Evolutionary conservation across 2,888 invertebrate genomes (phyloP).

Genomic region (Lymantria dispar): DNA sequence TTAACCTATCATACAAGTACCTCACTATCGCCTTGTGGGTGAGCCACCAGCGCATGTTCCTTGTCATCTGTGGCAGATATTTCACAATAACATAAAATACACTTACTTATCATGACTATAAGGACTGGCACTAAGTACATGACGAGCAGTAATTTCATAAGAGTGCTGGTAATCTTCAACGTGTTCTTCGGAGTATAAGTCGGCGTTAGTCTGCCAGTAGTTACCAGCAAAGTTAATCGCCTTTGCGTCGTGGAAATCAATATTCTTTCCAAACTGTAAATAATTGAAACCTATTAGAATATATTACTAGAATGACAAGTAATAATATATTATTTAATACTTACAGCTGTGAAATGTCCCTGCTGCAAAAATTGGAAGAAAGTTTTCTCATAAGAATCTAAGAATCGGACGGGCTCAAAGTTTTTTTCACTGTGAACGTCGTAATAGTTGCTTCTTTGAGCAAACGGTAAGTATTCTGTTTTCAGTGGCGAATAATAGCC

Average conservation of each 20-base stretch:
- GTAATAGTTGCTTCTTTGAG: constrained; percentile 62
- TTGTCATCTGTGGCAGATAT: too few relatives aligned
- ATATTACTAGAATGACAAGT: background rate
- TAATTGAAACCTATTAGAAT: background rate
- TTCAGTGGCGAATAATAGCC: constrained; percentile 52
- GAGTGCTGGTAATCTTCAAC: constrained; percentile 71
- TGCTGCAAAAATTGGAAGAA: constrained; percentile 5
- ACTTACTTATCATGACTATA: constrained; percentile 48
- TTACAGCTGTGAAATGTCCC: constrained; percentile 30
- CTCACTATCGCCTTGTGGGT: too few relatives aligned
- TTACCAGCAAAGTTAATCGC: constrained; percentile 81
- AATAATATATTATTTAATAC: constrained; percentile 49
- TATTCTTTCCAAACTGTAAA: constrained; percentile 17
- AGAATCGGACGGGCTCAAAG: background rate
- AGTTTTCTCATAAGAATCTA: constrained; percentile 5
- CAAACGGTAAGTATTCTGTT: constrained; percentile 67
- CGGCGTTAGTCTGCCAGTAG: constrained; percentile 81
- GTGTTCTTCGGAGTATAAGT: constrained; percentile 58
- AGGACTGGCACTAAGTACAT: constrained; percentile 58
- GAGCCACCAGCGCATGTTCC: too few relatives aligned
- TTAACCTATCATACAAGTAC: too few relatives aligned
- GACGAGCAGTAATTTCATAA: constrained; percentile 81
- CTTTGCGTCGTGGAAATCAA: constrained; percentile 57
- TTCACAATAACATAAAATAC: background rate
- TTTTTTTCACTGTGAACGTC: constrained; percentile 2